phyloP scores from a whole-genome alignment of 2,888 invertebrate genomes.

The Aleiodes leptofemur region DNA sequence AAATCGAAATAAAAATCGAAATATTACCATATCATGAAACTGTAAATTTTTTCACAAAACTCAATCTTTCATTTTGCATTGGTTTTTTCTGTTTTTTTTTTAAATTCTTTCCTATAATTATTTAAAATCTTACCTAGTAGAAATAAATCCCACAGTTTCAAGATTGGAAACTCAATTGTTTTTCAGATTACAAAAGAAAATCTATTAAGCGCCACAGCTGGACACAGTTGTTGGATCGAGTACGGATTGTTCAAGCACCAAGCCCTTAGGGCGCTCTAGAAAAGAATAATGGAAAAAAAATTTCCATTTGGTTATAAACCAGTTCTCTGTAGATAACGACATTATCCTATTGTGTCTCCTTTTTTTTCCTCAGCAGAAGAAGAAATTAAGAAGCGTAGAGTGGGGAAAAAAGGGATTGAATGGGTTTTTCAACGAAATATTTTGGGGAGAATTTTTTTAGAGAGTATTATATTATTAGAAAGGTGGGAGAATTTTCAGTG shows the following conservation, averaged over 20 bases:
- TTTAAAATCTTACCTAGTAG: conserved; percentile 60
- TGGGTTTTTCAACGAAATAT: too few species aligned
- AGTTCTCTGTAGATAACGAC: too few species aligned
- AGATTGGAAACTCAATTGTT: conserved; percentile 32
- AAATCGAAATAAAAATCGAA: conserved; percentile 10
- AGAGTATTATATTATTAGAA: too few species aligned
- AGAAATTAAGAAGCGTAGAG: too few species aligned
- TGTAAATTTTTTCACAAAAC: background rate
- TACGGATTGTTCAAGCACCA: conserved; percentile 72
- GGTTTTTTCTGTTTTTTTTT: background rate
- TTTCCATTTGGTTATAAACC: background rate
- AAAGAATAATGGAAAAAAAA: conserved; percentile 57
- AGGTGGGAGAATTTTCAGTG: too few species aligned
- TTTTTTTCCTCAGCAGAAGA: too few species aligned
- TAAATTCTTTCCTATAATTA: conserved; percentile 13
- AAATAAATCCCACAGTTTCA: conserved; percentile 25
- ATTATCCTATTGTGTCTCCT: too few species aligned
- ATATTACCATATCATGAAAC: background rate
- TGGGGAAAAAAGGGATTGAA: too few species aligned
- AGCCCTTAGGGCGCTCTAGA: conserved; percentile 73
- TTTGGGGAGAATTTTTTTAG: too few species aligned
- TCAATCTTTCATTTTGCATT: conserved; percentile 41
- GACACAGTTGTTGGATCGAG: conserved; percentile 62
- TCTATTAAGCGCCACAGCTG: conserved; percentile 19
- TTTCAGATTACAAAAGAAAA: conserved; percentile 18